phyloP scores from a whole-genome alignment of 2,113 vertebrate genomes.

The Ovis canadensis region DNA sequence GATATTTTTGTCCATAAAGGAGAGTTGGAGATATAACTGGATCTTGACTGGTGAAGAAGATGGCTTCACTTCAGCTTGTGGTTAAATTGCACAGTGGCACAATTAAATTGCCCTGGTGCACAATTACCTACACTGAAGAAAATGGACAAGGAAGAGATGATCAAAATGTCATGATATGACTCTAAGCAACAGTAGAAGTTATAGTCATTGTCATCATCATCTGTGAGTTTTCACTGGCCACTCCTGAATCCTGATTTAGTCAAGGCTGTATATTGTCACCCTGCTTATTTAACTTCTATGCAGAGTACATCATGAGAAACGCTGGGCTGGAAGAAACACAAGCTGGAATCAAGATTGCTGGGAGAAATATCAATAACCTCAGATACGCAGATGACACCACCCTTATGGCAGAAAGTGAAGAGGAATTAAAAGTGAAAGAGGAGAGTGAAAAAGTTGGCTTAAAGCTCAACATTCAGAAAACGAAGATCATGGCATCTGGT shows the following conservation, averaged over 20 bases:
- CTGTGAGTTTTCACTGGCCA: neutral
- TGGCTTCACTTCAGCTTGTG: neutral
- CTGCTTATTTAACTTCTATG: no score
- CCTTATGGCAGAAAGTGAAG: no score
- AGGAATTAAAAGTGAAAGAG: no score
- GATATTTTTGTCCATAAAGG: neutral
- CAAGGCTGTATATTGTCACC: no score
- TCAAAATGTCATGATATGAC: neutral
- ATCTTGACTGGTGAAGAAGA: neutral
- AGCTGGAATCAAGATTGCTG: no score
- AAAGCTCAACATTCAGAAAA: no score
- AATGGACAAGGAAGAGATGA: neutral
- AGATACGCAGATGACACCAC: no score
- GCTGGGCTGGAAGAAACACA: no score
- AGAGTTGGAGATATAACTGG: neutral
- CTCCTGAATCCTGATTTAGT: neutral
- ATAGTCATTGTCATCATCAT: neutral
- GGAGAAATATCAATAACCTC: no score
- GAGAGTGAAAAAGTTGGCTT: no score
- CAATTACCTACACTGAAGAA: neutral
- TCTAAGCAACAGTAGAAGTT: neutral
- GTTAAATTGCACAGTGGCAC: neutral
- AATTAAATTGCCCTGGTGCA: neutral
- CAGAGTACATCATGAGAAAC: no score
- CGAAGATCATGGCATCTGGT: no score